These are phyloP conservation scores for Seriola rivoliana DNA, from an alignment of 2,113 vertebrate genomes.

Conservation along the genomic window DNA sequence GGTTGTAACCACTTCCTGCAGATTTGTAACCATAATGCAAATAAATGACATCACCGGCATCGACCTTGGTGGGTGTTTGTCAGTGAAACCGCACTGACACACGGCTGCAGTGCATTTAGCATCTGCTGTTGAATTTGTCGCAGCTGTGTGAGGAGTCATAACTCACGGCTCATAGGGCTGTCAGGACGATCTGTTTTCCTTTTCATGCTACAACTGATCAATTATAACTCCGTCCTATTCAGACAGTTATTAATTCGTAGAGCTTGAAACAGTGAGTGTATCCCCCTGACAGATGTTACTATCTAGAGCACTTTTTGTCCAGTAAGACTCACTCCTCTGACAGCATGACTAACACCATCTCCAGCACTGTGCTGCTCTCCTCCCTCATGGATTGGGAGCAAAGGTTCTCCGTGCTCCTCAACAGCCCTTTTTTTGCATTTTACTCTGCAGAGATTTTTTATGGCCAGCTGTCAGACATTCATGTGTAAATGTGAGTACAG, in stretches of 20 bases:
- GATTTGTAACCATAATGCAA: not conserved
- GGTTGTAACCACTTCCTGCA: not conserved
- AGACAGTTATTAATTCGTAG: conserved; percentile 36
- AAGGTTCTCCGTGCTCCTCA: conserved; percentile 17
- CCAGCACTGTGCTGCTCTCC: not conserved
- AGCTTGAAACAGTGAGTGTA: not conserved
- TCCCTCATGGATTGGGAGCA: not conserved
- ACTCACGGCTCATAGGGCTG: conserved; percentile 10
- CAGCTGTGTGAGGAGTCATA: conserved; percentile 30
- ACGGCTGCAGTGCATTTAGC: not conserved
- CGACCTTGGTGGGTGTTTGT: conserved; percentile 16
- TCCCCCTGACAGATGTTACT: conserved; percentile 1
- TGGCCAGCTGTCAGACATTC: conserved; percentile 18
- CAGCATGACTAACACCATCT: conserved; percentile 16
- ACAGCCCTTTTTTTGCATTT: conserved; percentile 3
- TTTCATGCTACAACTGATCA: conserved; percentile 20
- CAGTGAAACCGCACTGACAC: conserved; percentile 3
- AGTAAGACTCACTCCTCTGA: conserved; percentile 3
- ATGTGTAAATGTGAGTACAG: conserved; percentile 25
- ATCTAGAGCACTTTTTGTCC: conserved; percentile 23
- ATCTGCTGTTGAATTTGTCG: conserved; percentile 41
- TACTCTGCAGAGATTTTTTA: conserved; percentile 4
- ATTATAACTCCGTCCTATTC: conserved; percentile 27
- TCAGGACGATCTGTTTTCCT: conserved; percentile 14
- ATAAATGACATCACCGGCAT: not conserved